These are phyloP conservation scores for Zele albiditarsus DNA, from an alignment of 2,888 invertebrate species.

Conservation along the genomic window DNA sequence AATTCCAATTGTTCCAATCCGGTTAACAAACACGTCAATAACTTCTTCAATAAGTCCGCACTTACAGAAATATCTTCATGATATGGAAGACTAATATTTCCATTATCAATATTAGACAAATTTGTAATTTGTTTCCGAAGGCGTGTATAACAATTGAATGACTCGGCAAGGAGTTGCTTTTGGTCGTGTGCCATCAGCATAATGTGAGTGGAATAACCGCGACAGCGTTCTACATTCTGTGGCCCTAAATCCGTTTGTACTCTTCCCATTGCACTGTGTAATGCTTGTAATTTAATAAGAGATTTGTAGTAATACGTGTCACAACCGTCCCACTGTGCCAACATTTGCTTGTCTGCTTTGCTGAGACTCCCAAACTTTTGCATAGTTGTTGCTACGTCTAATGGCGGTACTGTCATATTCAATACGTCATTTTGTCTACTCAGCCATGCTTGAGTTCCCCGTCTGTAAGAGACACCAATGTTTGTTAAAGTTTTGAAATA, in stretches of 20 bases:
- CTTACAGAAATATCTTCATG: conserved; percentile 70
- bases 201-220: conserved; percentile 88
- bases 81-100: conserved; percentile 66
- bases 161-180: conserved; percentile 77
- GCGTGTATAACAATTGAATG: conserved; percentile 65
- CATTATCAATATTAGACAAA: conserved; percentile 63
- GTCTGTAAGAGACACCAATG: conserved; percentile 87
- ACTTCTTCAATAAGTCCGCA: conserved; percentile 72
- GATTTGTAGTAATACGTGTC: conserved; percentile 84
- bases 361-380: conserved; percentile 74
- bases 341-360: conserved; percentile 72
- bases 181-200: conserved; percentile 81
- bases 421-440: conserved; percentile 73
- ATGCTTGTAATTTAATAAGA: conserved; percentile 79
- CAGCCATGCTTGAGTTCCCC: conserved; percentile 77
- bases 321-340: conserved; percentile 82
- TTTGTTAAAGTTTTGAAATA: conserved; percentile 85
- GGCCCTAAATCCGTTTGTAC: conserved; percentile 87
- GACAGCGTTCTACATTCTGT: conserved; percentile 87
- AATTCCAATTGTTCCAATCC: conserved; percentile 81
- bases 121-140: conserved; percentile 58
- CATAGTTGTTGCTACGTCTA: conserved; percentile 79
- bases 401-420: conserved; percentile 81
- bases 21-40: conserved; percentile 75
- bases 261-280: conserved; percentile 78